Evolutionary conservation across 2,113 vertebrate species (phyloP).

Genomic region (Nothoprocta perdicaria): DNA sequence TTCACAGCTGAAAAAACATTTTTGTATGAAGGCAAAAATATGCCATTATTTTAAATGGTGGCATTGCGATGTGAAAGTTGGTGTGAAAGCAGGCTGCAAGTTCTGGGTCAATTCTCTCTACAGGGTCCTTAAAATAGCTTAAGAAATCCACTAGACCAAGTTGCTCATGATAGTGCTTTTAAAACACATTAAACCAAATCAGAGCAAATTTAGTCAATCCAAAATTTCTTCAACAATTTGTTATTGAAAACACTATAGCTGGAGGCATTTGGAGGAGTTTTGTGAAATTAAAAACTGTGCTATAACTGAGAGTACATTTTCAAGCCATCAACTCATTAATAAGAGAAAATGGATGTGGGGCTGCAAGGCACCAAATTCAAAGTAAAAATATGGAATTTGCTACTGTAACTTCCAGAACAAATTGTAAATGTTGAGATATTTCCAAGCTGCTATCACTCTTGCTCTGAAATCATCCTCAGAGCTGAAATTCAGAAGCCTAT

Average conservation of each 20-base stretch:
- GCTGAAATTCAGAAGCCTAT: background rate
- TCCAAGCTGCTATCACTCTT: background rate
- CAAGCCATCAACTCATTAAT: slow-evolving; percentile 63
- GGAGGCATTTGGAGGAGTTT: slow-evolving; percentile 62
- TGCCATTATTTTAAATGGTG: slow-evolving; percentile 49
- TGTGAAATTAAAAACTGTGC: slow-evolving; percentile 71
- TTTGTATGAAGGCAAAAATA: slow-evolving; percentile 8
- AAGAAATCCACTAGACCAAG: slow-evolving; percentile 7
- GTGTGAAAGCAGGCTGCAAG: slow-evolving; percentile 53
- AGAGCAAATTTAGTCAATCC: slow-evolving; percentile 59
- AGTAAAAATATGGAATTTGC: slow-evolving; percentile 15
- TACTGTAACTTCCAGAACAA: slow-evolving; percentile 28
- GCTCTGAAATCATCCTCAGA: background rate
- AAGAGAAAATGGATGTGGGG: slow-evolving; percentile 58
- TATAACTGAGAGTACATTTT: slow-evolving; percentile 56
- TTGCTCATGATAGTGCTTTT: slow-evolving; percentile 29
- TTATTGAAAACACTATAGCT: slow-evolving; percentile 74
- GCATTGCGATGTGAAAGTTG: slow-evolving; percentile 19
- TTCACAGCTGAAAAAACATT: slow-evolving; percentile 29
- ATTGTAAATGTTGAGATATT: slow-evolving; percentile 30
- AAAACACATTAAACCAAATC: slow-evolving; percentile 55
- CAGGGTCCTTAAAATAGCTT: slow-evolving; percentile 23
- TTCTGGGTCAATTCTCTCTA: slow-evolving; percentile 40
- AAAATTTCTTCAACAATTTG: slow-evolving; percentile 69
- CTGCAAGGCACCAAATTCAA: slow-evolving; percentile 64